Evolutionary conservation across 2,797 vertebrate species (phyloP), one percentile per base, ranked within the genome.

Genomic region (Labeo calbasu): DNA sequence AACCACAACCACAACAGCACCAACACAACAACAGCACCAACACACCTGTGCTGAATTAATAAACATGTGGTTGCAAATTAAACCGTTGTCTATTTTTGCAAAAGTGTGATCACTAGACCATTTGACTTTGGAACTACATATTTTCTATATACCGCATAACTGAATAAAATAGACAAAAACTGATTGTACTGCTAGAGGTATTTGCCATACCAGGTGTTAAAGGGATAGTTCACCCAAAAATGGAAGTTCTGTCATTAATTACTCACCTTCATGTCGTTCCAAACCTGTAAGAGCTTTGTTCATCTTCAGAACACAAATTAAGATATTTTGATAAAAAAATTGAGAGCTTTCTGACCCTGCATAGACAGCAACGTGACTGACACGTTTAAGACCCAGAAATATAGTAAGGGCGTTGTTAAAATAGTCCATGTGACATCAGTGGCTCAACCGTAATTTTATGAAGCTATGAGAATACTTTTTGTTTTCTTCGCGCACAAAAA

Each of bases 41-140:
- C 12, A 83, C 36, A 48, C 73, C 73, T 57, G 61, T 68, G 75
- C 75, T 71, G 43, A 59, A 61, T 76, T 4, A 84, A 78, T 84
- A 84, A 77, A 83, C 17, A 5, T 21, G 66, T 51, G 59, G 68
- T 46, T 66, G n/a, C 28, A 76, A 76, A 69, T 32, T 1, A 82
- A 65, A 75, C 14, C 1, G 5, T 69, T 76, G 32, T 77, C 13
- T 53, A 23, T 43, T 46, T 68, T 77, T 72, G 53, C 32, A 25
- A 12, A 13, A 0, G 17, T 81, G 36, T 81, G 6, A 68, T 53
- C 5, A 63, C 25, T 65, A 65, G 25, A 65, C 61, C 6, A 32
- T 63, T 63, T 3, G 11, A 78, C 23, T 77, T 78, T 4, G 15
- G 55, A 48, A 48, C 53, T 5, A 17, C 21, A 77, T 11, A 15